A percentile compares a stretch with the other conserved stretches of the same genome.
These are phyloP conservation scores for Gryllus bimaculatus DNA, from an alignment of 1,140 invertebrate species.

Conservation along the genomic window DNA sequence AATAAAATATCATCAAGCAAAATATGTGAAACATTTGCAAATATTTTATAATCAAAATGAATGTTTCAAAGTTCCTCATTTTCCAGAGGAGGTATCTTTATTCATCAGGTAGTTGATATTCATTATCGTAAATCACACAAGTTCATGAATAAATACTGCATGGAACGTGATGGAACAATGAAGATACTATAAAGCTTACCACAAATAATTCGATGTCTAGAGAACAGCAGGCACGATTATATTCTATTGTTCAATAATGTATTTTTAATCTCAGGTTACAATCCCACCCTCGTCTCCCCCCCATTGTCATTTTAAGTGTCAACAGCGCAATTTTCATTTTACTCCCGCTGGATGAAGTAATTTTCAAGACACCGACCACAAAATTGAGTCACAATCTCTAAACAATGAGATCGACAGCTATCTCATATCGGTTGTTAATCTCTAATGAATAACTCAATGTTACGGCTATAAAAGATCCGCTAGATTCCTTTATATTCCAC, in stretches of 20 bases:
- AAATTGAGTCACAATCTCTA: background rate
- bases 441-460: background rate
- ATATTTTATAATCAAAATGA: too few species aligned
- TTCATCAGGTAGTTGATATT: too few species aligned
- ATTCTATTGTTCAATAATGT: background rate
- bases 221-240: background rate
- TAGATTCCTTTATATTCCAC: background rate
- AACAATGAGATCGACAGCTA: conserved; percentile 2
- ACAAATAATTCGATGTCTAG: background rate
- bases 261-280: background rate
- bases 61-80: too few species aligned
- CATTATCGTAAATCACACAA: too few species aligned
- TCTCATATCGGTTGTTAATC: background rate
- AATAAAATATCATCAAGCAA: too few species aligned
- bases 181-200: too few species aligned
- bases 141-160: too few species aligned
- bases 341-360: background rate
- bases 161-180: too few species aligned
- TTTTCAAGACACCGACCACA: background rate
- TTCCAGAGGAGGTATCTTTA: too few species aligned
- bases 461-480: background rate
- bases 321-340: background rate
- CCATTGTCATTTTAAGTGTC: background rate
- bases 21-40: too few species aligned
- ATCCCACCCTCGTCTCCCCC: background rate